phyloP scores from a whole-genome alignment of 2,113 vertebrate genomes.

The Isurus oxyrinchus region DNA sequence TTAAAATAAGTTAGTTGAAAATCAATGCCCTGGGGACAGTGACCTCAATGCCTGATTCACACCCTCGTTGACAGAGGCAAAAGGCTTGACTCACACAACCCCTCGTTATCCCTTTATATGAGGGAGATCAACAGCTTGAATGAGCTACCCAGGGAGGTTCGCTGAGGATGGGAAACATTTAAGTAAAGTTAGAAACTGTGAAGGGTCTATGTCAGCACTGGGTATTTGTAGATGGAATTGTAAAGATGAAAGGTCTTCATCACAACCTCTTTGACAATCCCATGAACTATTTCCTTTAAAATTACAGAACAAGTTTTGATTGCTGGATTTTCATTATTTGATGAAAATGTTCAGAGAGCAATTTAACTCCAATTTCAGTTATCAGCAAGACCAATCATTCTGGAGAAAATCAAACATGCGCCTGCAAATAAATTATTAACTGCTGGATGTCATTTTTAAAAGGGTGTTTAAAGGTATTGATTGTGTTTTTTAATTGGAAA shows the following conservation, averaged over 20 bases:
- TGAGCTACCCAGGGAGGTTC: background rate
- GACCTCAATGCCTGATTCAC: background rate
- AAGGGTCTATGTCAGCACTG: background rate
- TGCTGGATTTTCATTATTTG: background rate
- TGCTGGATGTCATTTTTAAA: background rate
- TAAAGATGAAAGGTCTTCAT: background rate
- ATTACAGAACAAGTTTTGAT: background rate
- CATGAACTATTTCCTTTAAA: background rate
- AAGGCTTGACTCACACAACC: background rate
- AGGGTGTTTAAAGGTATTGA: background rate
- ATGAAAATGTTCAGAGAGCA: background rate
- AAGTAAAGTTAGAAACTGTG: background rate
- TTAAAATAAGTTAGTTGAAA: background rate
- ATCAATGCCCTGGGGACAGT: background rate
- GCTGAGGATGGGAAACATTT: background rate
- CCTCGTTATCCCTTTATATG: background rate
- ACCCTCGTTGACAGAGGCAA: background rate
- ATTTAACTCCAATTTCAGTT: background rate
- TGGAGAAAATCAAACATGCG: background rate
- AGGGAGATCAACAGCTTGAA: background rate
- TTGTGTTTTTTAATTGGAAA: background rate
- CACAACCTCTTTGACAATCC: too few species aligned
- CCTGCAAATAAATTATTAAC: background rate
- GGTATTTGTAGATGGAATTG: background rate
- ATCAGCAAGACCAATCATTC: background rate